Evolutionary conservation across 1,140 invertebrate species (phyloP).

Genomic region (Dendroctonus ponderosae): DNA sequence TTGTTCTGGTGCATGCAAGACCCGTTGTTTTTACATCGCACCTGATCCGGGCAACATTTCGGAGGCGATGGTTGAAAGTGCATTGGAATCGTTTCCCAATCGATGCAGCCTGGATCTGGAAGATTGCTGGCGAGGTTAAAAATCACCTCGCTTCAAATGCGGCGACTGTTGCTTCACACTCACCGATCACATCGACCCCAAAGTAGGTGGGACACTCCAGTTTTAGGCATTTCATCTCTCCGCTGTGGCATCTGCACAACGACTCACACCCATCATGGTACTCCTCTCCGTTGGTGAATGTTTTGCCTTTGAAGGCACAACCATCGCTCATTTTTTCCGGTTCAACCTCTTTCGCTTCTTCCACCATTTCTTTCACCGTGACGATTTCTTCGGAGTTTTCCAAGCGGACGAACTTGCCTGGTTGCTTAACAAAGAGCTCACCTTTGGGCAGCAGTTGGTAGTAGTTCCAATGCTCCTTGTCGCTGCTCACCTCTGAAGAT

Average conservation of each 20-base stretch:
- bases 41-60: slow-evolving; percentile 77
- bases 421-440: slow-evolving; percentile 44
- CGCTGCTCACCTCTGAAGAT: slow-evolving; percentile 46
- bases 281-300: slow-evolving; percentile 54
- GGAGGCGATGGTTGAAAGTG: slow-evolving; percentile 71
- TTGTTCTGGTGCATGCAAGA: slow-evolving; percentile 70
- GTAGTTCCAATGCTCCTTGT: slow-evolving; percentile 49
- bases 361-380: slow-evolving; percentile 29
- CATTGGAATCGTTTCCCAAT: slow-evolving; percentile 77
- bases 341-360: slow-evolving; percentile 12
- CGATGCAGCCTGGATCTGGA: slow-evolving; percentile 76
- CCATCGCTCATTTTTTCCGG: slow-evolving; percentile 12
- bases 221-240: slow-evolving; percentile 69
- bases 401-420: slow-evolving; percentile 45
- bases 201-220: slow-evolving; percentile 81
- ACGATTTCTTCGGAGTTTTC: slow-evolving; percentile 45
- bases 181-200: slow-evolving; percentile 65
- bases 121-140: not conserved
- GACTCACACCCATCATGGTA: slow-evolving; percentile 76
- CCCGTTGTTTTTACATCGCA: slow-evolving; percentile 74
- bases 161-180: not conserved
- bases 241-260: slow-evolving; percentile 67
- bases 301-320: slow-evolving; percentile 61
- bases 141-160: not conserved
- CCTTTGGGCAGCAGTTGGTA: slow-evolving; percentile 47